phyloP scores from a whole-genome alignment of 2,888 invertebrate species.

The Rhynchonema sp. region DNA sequence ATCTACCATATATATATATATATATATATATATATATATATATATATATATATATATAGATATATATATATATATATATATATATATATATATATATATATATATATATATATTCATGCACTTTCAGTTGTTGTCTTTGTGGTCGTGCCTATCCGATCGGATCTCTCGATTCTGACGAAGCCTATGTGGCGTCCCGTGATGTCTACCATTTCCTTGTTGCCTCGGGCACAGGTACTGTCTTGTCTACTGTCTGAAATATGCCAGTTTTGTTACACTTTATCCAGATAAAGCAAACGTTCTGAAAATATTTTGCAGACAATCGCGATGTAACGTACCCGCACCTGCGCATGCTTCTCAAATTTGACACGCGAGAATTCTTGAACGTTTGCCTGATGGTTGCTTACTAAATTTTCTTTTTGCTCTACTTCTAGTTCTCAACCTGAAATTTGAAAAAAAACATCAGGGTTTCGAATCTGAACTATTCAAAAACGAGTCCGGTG shows the following conservation, averaged over 20 bases:
- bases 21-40: no score
- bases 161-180: constrained; percentile 44
- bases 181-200: constrained; percentile 50
- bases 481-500: no score
- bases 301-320: neutral
- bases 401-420: no score
- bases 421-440: no score
- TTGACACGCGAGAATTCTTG: constrained; percentile 62
- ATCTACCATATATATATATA: no score
- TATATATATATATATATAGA: no score
- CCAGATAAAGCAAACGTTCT: no score
- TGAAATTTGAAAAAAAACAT: no score
- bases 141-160: constrained; percentile 61
- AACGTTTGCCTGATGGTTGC: constrained; percentile 57
- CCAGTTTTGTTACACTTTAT: neutral
- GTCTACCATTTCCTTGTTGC: constrained; percentile 47
- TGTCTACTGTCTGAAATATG: no score
- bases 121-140: constrained; percentile 50
- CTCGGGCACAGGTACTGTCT: neutral
- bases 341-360: constrained; percentile 48
- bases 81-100: no score
- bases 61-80: no score
- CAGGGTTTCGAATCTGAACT: no score
- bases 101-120: constrained; percentile 2
- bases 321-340: constrained; percentile 13